Base-by-base conservation (phyloP, 2,888 invertebrate genomes). In the Nephrocerus scutellatus region DNA sequence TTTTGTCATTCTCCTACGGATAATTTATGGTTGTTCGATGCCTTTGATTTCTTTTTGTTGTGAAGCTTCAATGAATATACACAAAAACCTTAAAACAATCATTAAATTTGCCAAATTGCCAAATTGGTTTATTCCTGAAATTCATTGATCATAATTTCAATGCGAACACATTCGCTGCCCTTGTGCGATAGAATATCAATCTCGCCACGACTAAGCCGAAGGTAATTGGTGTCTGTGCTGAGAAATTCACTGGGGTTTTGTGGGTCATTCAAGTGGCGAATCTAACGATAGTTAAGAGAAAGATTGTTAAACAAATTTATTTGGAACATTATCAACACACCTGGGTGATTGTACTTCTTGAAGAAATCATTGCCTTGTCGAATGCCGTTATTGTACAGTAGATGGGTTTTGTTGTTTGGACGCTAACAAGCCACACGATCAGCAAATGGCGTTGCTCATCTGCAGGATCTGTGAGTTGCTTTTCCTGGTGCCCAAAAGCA, bases 111-210 rank as follows among this genome's bases (percentile, higher is more conserved):
- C n/a, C n/a, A n/a, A n/a, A n/a, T n/a, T n/a, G n/a, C n/a, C n/a
- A n/a, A n/a, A n/a, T n/a, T n/a, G n/a, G n/a, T n/a, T 41, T 44
- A 45, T 36, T 51, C 35, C 47, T 50, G 50, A 41, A 54, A 56
- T 43, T 58, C 56, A 28, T 55, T 52, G 39, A 60, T 54, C 48
- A 56, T 49, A 20, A 58, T 50, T 44, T 60, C 57, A 34, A 59
- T 32, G 20, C 55, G 47, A 33, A 59, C 49, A 10, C 48, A 46
- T 36, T 50, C 47, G 15, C 30, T 37, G 6, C 45, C 50, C 6
- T 47, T 36, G n/a, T 49, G 46, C 14, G 59, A 51, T 4, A 60
- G 42, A 21, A 53, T 53, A 21, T 58, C 47, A 10, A 60, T 44
- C 31, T 58, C 58, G 8, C 56, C 58, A 25, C 49, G 39, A 45